Evolutionary conservation across 2,888 invertebrate genomes (phyloP).

Genomic region (Limenitis arthemis): DNA sequence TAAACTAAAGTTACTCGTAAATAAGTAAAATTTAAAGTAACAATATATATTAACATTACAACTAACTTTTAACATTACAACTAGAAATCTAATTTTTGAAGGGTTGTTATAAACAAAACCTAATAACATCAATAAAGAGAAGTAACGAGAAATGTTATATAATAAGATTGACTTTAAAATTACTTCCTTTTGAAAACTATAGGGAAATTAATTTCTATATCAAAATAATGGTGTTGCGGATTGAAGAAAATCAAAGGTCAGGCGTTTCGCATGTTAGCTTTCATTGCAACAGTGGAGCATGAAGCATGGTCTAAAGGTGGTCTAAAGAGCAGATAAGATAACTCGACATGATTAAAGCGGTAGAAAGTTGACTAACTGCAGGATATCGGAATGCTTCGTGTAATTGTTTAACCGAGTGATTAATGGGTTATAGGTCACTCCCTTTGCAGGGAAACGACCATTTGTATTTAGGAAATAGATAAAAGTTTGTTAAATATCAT

Average conservation of each 20-base stretch:
- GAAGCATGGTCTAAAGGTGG: conserved; percentile 10
- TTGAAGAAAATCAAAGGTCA: conserved; percentile 15
- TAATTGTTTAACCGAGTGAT: conserved; percentile 12
- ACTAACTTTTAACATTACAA: not conserved
- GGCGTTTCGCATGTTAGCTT: conserved; percentile 14
- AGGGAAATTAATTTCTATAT: conserved; percentile 6
- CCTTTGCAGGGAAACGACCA: not conserved
- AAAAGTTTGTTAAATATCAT: not conserved
- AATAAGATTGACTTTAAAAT: conserved; percentile 2
- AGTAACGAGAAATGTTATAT: conserved; percentile 3
- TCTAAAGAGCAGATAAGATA: conserved; percentile 19
- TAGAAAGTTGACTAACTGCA: conserved; percentile 15
- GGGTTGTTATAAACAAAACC: not conserved
- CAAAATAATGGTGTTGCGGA: conserved; percentile 9
- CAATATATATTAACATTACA: too few species aligned
- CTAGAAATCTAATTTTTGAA: not conserved
- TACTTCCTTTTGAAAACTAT: conserved; percentile 3
- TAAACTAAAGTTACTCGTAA: too few species aligned
- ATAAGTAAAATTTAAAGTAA: too few species aligned
- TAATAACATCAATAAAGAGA: not conserved
- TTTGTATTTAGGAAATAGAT: not conserved
- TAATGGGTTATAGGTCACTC: conserved; percentile 4
- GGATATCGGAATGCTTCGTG: conserved; percentile 10
- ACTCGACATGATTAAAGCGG: conserved; percentile 13
- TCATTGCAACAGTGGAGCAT: conserved; percentile 11